A percentile compares a stretch with the other conserved stretches of the same genome.
These are phyloP conservation scores for Ceratina australensis DNA, from an alignment of 1,140 invertebrate genomes.

Conservation along the genomic window DNA sequence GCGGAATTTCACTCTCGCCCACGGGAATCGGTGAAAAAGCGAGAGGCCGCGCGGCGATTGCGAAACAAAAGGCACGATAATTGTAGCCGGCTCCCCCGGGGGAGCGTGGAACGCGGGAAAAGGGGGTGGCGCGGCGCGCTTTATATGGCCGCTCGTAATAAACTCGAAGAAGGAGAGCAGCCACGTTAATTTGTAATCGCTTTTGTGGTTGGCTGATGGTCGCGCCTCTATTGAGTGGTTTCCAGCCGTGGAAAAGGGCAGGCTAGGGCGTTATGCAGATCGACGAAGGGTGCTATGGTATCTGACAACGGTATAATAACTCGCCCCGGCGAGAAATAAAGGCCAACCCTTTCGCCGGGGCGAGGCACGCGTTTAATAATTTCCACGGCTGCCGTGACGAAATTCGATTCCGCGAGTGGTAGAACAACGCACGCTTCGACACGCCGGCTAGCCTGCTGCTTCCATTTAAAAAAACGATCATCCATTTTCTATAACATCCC, in stretches of 20 bases:
- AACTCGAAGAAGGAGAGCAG: conserved; percentile 68
- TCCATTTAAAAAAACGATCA: not conserved
- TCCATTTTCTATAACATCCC: not conserved
- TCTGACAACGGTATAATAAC: conserved; percentile 70
- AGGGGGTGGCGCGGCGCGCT: conserved; percentile 10
- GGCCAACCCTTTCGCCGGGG: conserved; percentile 43
- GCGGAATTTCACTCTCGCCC: conserved; percentile 58
- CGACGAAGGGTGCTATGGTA: conserved; percentile 63
- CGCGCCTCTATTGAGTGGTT: conserved; percentile 66
- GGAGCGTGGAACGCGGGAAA: conserved; percentile 4
- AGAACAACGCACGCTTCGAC: conserved; percentile 3
- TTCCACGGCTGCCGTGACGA: conserved; percentile 33
- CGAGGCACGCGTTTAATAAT: conserved; percentile 32
- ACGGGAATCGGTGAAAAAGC: conserved; percentile 26
- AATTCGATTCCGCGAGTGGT: not conserved
- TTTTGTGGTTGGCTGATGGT: conserved; percentile 70
- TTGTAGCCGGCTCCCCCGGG: conserved; percentile 69
- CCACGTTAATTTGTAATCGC: conserved; percentile 76
- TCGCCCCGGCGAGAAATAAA: conserved; percentile 56
- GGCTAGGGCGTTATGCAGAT: conserved; percentile 70
- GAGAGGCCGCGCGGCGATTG: conserved; percentile 55
- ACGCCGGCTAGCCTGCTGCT: not conserved
- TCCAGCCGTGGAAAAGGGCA: conserved; percentile 47
- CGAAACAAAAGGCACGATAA: conserved; percentile 78
- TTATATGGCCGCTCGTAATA: conserved; percentile 68